Base-by-base conservation (phyloP, 2,797 vertebrate species). In the Siniperca scherzeri region DNA sequence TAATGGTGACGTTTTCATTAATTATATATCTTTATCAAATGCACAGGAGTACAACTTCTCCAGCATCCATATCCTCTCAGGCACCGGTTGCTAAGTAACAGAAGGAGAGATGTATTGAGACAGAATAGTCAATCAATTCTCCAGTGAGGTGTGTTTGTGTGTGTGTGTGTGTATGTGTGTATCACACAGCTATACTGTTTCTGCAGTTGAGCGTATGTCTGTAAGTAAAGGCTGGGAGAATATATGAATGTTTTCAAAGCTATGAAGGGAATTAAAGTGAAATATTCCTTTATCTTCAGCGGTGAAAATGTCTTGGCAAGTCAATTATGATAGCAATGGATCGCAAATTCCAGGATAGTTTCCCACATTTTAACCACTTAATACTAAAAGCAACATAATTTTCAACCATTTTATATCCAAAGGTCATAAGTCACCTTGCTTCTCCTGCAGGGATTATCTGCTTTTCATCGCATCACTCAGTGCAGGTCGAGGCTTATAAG, bases 71-170 rank as follows among this genome's bases (percentile, higher is more conserved):
- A 92, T 93, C 91, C 92, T 93, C 93, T 84, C 87, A 90, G 90
- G 90, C 91, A 71, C 90, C 30, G 91, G 96, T 96, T 96, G 95
- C 95, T 96, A 94, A 95, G 95, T 94, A 96, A 96, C 96, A 95
- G 95, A 95, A 93, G 91, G 91, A 94, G 94, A 96, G 95, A 96
- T 95, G 94, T 95, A 95, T 95, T 95, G 94, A 96, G 94, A 95
- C 89, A 86, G 93, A 95, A 94, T 92, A 94, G 95, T 95, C 93
- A 94, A 96, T 96, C 95, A 95, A 96, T 96, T 95, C 90, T 93
- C 80, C 84, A 89, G 87, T 81, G 78, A 80, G 74, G 72, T 52
- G 65, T 78, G 74, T 80, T 74, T 80, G 74, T 78, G 59, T 77
- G 77, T 68, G 71, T 77, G 65, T 77, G 70, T 73, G 68, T 80